phyloP scores from a whole-genome alignment of 2,797 vertebrate species.

The Darevskia mixta region DNA sequence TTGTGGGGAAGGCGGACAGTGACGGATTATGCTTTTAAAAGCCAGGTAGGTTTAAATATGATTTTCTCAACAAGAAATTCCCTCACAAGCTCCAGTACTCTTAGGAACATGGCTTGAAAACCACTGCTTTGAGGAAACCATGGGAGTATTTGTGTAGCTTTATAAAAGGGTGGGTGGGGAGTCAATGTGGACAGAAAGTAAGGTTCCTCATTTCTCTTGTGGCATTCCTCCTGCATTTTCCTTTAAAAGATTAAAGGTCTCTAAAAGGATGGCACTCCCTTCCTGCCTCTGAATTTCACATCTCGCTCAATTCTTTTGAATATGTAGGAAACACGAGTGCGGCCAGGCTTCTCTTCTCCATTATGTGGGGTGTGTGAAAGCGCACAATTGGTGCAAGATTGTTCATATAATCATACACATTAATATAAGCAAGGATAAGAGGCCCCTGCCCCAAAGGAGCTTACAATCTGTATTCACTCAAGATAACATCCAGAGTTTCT shows the following conservation, averaged over 20 bases:
- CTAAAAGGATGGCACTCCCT: neutral
- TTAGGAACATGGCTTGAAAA: neutral
- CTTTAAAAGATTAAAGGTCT: too few relatives aligned
- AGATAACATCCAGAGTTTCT: neutral
- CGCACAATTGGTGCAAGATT: too few relatives aligned
- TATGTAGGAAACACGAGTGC: neutral
- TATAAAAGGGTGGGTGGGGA: neutral
- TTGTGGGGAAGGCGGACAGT: neutral
- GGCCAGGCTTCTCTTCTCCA: neutral
- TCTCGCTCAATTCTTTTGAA: neutral
- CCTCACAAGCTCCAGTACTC: neutral
- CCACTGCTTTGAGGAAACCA: neutral
- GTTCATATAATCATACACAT: neutral
- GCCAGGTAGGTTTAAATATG: neutral
- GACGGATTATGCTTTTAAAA: neutral
- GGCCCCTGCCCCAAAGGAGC: neutral
- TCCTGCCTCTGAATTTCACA: neutral
- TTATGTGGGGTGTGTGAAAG: neutral
- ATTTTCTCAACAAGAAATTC: neutral
- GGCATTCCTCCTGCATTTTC: neutral
- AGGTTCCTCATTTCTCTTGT: neutral
- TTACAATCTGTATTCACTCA: slow-evolving; percentile 1
- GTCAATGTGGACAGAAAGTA: neutral
- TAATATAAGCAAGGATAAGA: slow-evolving; percentile 3
- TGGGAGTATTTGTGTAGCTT: neutral